Evolutionary conservation across 2,113 vertebrate genomes (phyloP), one percentile per base, ranked within the genome.

Genomic region (Clarias magur): DNA sequence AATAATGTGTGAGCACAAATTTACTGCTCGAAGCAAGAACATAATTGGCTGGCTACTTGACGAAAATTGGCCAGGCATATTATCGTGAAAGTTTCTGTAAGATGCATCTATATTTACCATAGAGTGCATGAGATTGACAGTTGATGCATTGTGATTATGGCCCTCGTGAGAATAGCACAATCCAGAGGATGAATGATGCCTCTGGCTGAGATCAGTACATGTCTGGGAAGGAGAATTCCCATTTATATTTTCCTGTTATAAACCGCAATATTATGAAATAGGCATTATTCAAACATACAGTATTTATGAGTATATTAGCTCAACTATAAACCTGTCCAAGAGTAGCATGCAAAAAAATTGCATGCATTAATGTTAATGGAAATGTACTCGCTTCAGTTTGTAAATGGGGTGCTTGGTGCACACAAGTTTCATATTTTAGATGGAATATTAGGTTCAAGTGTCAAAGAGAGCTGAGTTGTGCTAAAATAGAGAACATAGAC

Each of bases 101-200:
- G 42, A 57, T 59, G 68, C 75, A 86, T 82, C 16, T 86, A 53
- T 81, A 86, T 72, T 86, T 86, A 82, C 62, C 25, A 62, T 62
- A 19, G 34, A 86, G 54, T 30, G 19, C 38, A 48, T 6, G 5
- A 73, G 85, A 38, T 75, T 86, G 85, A 82, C n/a, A 59, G 85
- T 9, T 82, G 85, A 73, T 82, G 67, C 56, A 62, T 27, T 86
- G 79, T 82, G 85, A 86, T 86, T 86, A 86, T 54, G 19, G 56
- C 30, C 10, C 79, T 72, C 25, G 3, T 86, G 79, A 86, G 85
- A 60, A 80, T 62, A 82, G 38, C 16, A 23, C 53, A 59, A 27
- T 82, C 67, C 79, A 82, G 67, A 82, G 67, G 27, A 72, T 86
- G 48, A 68, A 86, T 73, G 85, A 86, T 73, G 85, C 85, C 38